Percentiles rank a stretch among this genome's conserved stretches.
Conservation (phyloP, 2,888 invertebrate genomes). For the Desoria tigrina region DNA sequence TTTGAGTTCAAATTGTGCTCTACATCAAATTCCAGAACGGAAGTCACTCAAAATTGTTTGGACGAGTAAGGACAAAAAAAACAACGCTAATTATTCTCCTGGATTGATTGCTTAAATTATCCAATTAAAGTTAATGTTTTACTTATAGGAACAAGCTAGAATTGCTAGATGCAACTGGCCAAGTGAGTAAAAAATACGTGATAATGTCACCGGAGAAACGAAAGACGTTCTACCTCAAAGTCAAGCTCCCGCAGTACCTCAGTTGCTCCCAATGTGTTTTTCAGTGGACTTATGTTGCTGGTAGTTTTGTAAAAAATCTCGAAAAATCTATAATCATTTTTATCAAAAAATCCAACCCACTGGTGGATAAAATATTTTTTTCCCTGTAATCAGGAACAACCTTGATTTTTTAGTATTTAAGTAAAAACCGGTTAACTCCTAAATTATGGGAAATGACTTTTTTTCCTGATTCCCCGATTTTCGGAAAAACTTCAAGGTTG, state of each 20-base stretch:
- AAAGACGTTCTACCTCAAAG: constrained; percentile 68
- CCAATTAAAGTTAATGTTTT: background rate
- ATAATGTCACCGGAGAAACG: constrained; percentile 53
- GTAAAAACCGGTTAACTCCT: too few species aligned
- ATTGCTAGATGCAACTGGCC: constrained; percentile 69
- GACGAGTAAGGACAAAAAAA: constrained; percentile 62
- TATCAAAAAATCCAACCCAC: too few species aligned
- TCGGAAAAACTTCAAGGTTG: too few species aligned
- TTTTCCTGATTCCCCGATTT: too few species aligned
- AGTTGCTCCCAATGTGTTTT: constrained; percentile 86
- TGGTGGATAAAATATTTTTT: too few species aligned
- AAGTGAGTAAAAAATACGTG: constrained; percentile 58
- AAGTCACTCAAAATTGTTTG: constrained; percentile 81
- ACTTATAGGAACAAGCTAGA: constrained; percentile 68
- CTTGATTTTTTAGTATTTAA: too few species aligned
- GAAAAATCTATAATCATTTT: background rate
- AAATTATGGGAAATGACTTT: too few species aligned
- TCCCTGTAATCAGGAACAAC: too few species aligned
- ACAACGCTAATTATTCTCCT: background rate
- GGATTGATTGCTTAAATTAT: background rate
- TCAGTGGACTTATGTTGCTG: constrained; percentile 91
- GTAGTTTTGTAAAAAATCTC: constrained; percentile 56
- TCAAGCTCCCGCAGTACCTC: constrained; percentile 75
- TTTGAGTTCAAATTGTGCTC: constrained; percentile 85
- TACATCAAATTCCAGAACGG: constrained; percentile 76